Conservation (phyloP, 2,888 invertebrate genomes). For the Tolmerus cingulatus region DNA sequence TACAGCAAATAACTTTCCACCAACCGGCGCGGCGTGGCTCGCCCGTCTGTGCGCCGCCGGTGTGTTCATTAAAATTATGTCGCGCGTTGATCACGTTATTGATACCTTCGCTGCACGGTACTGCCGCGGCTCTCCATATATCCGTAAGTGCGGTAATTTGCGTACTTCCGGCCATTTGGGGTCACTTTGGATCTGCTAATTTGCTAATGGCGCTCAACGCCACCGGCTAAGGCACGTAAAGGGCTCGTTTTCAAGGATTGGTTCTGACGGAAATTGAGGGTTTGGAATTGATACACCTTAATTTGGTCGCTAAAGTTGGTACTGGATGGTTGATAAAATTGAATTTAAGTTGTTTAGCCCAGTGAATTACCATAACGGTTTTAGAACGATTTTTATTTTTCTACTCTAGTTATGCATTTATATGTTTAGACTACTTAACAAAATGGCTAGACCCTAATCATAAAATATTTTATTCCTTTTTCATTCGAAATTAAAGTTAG, state of each 20-base stretch:
- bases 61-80: slow-evolving; percentile 26
- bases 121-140: not conserved
- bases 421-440: too few species aligned
- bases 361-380: too few species aligned
- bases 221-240: not conserved
- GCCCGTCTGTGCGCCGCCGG: not conserved
- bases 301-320: not conserved
- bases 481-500: too few species aligned
- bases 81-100: slow-evolving; percentile 14
- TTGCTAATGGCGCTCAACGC: not conserved
- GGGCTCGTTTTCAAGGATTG: not conserved
- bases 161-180: not conserved
- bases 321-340: not conserved
- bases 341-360: too few species aligned
- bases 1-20: slow-evolving; percentile 33
- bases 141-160: not conserved
- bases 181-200: not conserved
- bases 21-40: not conserved
- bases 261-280: not conserved
- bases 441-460: too few species aligned
- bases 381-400: too few species aligned
- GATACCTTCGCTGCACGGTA: not conserved
- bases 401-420: too few species aligned
- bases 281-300: not conserved
- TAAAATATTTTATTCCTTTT: too few species aligned